These are phyloP conservation scores for Callorhinus ursinus DNA, from an alignment of 2,113 vertebrate genomes.

Conservation along the genomic window DNA sequence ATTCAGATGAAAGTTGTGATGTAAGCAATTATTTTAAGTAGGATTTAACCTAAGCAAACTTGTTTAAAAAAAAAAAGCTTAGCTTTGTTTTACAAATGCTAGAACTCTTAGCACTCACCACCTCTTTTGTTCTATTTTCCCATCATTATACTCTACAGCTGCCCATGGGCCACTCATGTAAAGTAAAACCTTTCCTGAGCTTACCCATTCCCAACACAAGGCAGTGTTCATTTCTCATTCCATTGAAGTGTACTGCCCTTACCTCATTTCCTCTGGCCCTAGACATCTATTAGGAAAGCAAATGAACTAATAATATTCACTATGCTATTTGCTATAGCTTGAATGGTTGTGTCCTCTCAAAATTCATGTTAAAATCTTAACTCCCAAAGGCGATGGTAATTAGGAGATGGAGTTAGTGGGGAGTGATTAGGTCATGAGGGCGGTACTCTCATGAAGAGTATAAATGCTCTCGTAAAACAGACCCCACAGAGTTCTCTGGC, in stretches of 20 bases:
- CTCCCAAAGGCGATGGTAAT: not conserved
- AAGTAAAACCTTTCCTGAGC: not conserved
- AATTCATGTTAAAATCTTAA: not conserved
- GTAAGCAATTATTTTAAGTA: not conserved
- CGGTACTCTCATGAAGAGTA: not conserved
- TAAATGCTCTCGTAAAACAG: not conserved
- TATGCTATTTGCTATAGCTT: not conserved
- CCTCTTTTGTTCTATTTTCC: not conserved
- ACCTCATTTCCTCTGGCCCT: not conserved
- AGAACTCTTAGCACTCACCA: not conserved
- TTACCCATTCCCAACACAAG: not conserved
- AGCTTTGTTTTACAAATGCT: not conserved
- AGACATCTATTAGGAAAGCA: not conserved
- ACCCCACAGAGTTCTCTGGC: not conserved
- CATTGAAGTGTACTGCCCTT: not conserved
- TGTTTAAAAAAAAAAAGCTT: not conserved
- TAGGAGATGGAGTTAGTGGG: not conserved
- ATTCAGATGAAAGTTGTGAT: not conserved
- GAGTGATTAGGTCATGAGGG: not conserved
- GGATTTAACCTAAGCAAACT: not conserved
- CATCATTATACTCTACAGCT: not conserved
- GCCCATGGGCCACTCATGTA: fast-evolving
- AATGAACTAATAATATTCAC: not conserved
- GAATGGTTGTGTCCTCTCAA: not conserved
- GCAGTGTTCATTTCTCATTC: not conserved